phyloP scores from a whole-genome alignment of 2,113 vertebrate species.

The Pseudorectes ferrugineus region DNA sequence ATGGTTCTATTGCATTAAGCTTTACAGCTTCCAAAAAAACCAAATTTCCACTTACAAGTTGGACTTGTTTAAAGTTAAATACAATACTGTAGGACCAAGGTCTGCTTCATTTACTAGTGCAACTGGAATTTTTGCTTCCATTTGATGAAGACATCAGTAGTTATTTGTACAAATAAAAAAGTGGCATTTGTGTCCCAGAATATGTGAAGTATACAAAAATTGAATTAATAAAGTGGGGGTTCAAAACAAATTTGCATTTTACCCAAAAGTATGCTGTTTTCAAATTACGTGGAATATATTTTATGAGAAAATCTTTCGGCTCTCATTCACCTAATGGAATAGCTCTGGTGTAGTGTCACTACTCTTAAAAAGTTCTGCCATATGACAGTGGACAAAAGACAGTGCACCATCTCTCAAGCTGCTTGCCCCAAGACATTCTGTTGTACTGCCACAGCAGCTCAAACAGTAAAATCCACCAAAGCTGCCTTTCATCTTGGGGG shows the following conservation, averaged over 20 bases:
- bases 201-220: not conserved
- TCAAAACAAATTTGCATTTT: not conserved
- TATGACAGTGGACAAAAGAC: not conserved
- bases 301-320: not conserved
- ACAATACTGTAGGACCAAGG: not conserved
- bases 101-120: not conserved
- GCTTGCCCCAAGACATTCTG: not conserved
- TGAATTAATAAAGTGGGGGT: not conserved
- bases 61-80: not conserved
- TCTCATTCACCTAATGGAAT: not conserved
- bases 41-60: constrained; percentile 4
- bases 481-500: constrained; percentile 3
- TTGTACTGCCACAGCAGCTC: not conserved
- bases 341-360: not conserved
- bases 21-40: not conserved
- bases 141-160: not conserved
- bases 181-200: not conserved
- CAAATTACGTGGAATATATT: not conserved
- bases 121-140: not conserved
- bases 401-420: not conserved
- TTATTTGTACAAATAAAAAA: not conserved
- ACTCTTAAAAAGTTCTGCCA: not conserved
- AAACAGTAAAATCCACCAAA: constrained; percentile 50
- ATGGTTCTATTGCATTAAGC: not conserved
- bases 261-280: not conserved